Evolutionary conservation across 2,888 invertebrate genomes (phyloP).

Genomic region (Plagiodera versicolora): DNA sequence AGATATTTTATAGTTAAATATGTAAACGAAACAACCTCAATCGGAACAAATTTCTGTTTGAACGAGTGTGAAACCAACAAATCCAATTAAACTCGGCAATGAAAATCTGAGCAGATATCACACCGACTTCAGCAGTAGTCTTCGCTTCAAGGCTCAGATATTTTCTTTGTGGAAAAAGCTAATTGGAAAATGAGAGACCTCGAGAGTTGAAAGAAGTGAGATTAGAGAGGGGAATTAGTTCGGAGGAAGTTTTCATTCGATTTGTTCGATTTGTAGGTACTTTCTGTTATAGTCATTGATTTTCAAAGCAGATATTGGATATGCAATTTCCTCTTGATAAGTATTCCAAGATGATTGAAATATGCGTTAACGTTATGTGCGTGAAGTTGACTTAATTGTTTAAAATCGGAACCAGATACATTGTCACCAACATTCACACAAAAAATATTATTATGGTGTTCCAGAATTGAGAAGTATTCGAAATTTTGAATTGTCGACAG

Average conservation of each 20-base stretch:
- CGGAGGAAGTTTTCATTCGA: not conserved
- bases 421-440: too few species aligned
- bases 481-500: too few species aligned
- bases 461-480: too few species aligned
- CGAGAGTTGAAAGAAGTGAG: slow-evolving; percentile 2
- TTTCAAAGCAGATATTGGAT: too few species aligned
- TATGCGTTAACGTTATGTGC: too few species aligned
- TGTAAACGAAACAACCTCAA: not conserved
- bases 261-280: not conserved
- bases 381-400: too few species aligned
- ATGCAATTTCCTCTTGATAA: too few species aligned
- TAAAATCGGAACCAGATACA: too few species aligned
- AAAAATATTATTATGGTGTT: too few species aligned
- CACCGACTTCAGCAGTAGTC: not conserved
- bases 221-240: not conserved
- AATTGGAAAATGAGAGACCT: slow-evolving; percentile 8
- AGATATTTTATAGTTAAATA: too few species aligned
- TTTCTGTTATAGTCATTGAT: too few species aligned
- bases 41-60: slow-evolving; percentile 6
- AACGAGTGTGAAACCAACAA: slow-evolving; percentile 7
- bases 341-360: too few species aligned
- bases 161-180: slow-evolving; percentile 11
- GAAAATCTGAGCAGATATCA: not conserved
- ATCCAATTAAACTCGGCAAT: slow-evolving; percentile 7
- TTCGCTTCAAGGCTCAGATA: not conserved